Base-by-base conservation (phyloP, 2,888 invertebrate genomes). In the Sclerodermus sp. region DNA sequence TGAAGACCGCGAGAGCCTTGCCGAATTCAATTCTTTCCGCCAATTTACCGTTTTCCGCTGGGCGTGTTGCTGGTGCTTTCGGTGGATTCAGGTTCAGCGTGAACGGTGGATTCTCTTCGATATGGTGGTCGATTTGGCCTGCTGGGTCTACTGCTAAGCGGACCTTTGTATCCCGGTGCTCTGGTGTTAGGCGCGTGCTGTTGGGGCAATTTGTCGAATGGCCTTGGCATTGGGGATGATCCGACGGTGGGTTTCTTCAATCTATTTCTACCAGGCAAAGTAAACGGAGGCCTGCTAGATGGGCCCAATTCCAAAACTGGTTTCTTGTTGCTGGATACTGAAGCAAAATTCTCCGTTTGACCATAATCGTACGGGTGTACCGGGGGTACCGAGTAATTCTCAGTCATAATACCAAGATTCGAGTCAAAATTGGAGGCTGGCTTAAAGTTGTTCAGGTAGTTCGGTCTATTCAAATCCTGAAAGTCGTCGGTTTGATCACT, bases 181-280 rank as follows among this genome's bases (percentile, higher is more conserved):
- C 77, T 64, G 1, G 77, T 77, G 40, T 77, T 77, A 0, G 77
- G 77, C 4, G 77, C 77, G 40, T 77, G 77, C 37, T 77, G 77
- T 17, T 74, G 74, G 1, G 77, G 77, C 6, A 77, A 51, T 45
- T 76, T 77, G 47, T 77, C 76, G 47, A 70, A 77, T 0, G 77
- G 77, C 45, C 73, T 64, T 2, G 71, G 52, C 10, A 42, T 9
- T 50, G 14, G 12, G 51, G 38, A 0, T 53, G 17, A n/a, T 55
- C 45, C n/a, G 23, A 23, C 8, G 4, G 23, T 23, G 8, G 71
- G 71, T 49, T 73, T 72, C 47, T 76, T 76, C 29, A 66, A 62
- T 43, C 77, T 70, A n/a, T 49, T 49, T 50, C 67, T 59, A 12
- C 62, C 58, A 0, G 69, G 63, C 13, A 67, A 45, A 5, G 56